Conservation (phyloP, 2,888 invertebrate species). For the Drosophila monieri region DNA sequence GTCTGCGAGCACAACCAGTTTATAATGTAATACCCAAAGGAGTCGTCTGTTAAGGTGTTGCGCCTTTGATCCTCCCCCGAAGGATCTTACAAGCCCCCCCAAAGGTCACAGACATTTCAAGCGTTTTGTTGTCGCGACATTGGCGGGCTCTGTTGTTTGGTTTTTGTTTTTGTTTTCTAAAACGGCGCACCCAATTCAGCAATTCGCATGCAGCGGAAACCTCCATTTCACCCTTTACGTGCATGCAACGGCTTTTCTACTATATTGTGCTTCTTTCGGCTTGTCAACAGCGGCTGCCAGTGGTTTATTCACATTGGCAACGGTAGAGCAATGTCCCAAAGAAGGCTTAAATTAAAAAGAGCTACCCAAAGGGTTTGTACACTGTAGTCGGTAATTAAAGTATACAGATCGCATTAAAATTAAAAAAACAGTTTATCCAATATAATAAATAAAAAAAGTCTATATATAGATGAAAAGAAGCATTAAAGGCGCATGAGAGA, state of each 20-base stretch:
- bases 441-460: not conserved
- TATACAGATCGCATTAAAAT: too few relatives aligned
- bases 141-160: constrained; percentile 30
- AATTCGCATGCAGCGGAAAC: constrained; percentile 53
- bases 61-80: constrained; percentile 35
- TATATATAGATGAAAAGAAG: too few relatives aligned
- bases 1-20: constrained; percentile 61
- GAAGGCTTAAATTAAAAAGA: constrained; percentile 51
- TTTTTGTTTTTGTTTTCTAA: constrained; percentile 21
- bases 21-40: constrained; percentile 50
- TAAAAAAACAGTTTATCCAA: not conserved
- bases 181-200: constrained; percentile 46
- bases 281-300: constrained; percentile 46
- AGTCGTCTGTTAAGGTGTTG: constrained; percentile 43
- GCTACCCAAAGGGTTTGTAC: not conserved
- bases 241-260: constrained; percentile 10
- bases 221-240: constrained; percentile 40
- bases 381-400: too few relatives aligned
- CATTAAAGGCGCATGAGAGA: too few relatives aligned
- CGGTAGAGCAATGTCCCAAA: constrained; percentile 27
- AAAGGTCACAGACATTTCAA: constrained; percentile 78
- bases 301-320: constrained; percentile 55
- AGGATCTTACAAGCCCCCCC: not conserved
- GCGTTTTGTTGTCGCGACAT: constrained; percentile 68
- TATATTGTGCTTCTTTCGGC: constrained; percentile 26